Evolutionary conservation across 2,888 invertebrate genomes (phyloP).

Genomic region (Phyllotreta cruciferae): DNA sequence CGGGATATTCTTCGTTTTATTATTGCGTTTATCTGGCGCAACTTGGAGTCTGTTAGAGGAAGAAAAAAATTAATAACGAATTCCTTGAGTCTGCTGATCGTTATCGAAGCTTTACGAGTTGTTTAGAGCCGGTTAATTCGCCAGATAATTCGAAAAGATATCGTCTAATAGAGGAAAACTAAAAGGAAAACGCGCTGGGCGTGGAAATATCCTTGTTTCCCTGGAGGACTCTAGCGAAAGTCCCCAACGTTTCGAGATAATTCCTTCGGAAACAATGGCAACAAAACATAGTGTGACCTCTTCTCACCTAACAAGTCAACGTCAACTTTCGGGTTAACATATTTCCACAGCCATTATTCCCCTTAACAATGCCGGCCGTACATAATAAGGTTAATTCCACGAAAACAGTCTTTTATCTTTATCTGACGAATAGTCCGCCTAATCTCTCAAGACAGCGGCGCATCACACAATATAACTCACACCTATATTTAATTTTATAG

Average conservation of each 20-base stretch:
- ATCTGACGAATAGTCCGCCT: slow-evolving; percentile 32
- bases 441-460: slow-evolving; percentile 19
- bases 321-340: slow-evolving; percentile 40
- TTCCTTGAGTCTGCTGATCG: too few species aligned
- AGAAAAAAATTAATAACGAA: too few species aligned
- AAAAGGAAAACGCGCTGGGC: too few species aligned
- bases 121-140: too few species aligned
- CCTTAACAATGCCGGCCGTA: slow-evolving; percentile 28
- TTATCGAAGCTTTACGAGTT: too few species aligned
- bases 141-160: too few species aligned
- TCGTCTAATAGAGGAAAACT: too few species aligned
- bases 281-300: slow-evolving; percentile 37
- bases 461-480: neutral
- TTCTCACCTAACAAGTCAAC: slow-evolving; percentile 38
- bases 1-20: too few species aligned
- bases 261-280: slow-evolving; percentile 49
- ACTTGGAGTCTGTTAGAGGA: too few species aligned
- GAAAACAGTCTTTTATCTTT: slow-evolving; percentile 36
- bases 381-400: slow-evolving; percentile 37
- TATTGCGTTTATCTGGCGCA: too few species aligned
- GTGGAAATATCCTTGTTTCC: slow-evolving; percentile 23
- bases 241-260: slow-evolving; percentile 49
- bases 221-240: slow-evolving; percentile 49
- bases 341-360: slow-evolving; percentile 38
- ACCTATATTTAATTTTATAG: too few species aligned